Conservation (phyloP, 2,888 invertebrate species). For the Pseudococcus longispinus region DNA sequence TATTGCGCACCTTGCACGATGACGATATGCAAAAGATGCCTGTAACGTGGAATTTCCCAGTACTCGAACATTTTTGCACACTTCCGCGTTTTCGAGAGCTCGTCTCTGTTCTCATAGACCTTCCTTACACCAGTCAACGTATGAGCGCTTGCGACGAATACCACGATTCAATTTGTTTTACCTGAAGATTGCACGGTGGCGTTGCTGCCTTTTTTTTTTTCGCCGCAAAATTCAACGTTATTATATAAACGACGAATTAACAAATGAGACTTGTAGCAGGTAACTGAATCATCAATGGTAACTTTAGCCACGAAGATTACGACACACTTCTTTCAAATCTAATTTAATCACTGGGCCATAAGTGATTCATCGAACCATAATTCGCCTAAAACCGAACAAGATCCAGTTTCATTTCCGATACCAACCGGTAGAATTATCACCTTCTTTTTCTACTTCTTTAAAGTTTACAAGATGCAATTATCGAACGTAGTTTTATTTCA, state of each 20-base stretch:
- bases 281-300: constrained; percentile 6
- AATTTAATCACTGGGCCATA: neutral
- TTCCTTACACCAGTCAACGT: neutral
- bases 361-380: neutral
- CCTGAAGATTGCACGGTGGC: neutral
- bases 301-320: neutral
- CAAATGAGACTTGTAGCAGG: neutral
- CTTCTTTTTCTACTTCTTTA: too few species aligned
- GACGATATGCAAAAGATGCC: neutral
- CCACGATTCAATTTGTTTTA: neutral
- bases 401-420: neutral
- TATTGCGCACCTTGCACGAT: neutral
- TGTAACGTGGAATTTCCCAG: neutral
- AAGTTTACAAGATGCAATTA: too few species aligned
- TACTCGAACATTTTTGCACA: neutral
- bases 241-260: neutral
- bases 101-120: neutral
- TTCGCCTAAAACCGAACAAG: neutral
- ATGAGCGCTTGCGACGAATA: too few species aligned
- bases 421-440: too few species aligned
- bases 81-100: neutral
- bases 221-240: neutral
- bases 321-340: neutral
- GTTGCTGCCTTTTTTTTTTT: neutral
- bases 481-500: too few species aligned